Evolutionary conservation across 1,140 invertebrate species (phyloP), one percentile per base, ranked within the genome.

Genomic region (Hypothenemus hampei): DNA sequence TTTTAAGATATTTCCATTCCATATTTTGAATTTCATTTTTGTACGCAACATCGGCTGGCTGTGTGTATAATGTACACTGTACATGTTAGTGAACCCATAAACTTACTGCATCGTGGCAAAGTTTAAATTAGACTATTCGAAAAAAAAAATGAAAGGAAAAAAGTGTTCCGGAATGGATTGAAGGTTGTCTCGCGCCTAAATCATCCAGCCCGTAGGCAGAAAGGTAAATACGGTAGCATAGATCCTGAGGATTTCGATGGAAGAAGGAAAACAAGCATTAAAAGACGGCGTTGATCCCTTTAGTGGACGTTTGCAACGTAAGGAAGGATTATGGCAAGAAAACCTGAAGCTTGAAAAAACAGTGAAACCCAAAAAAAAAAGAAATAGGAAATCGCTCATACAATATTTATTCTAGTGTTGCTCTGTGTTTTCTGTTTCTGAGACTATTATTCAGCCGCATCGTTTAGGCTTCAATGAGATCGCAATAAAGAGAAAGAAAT

Each of bases 271-370:
- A 56, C 53, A 56, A 56, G 53, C 53, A 56, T 56, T 56, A 56
- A 56, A 46, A 56, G 53, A 40, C 53, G 53, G 53, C 44, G 53
- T 41, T 56, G 53, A 56, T 56, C 53, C 53, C 44, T 56, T 56
- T 56, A 56, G 53, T 56, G 45, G 53, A 56, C 53, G 53, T 16
- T 48, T 24, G 53, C 45, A 48, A 31, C 35, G 35, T 19, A 48
- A 56, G 45, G 36, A 24, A 19, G 53, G 44, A 56, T 56, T 56
- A 56, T 37, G 36, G 53, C 15, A 10, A 19, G 36, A 44, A 54
- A 41, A 46, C 44, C 35, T 22, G 19, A 19, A 37, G 43, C 44
- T 56, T 56, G 45, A 41, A 56, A 56, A 56, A 56, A 56, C 45
- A 56, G 22, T 18, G 50, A 29, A 22, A 33, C 41, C 41, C 5